Conservation (phyloP, 1,140 invertebrate species). For the Potamilus streckersoni region DNA sequence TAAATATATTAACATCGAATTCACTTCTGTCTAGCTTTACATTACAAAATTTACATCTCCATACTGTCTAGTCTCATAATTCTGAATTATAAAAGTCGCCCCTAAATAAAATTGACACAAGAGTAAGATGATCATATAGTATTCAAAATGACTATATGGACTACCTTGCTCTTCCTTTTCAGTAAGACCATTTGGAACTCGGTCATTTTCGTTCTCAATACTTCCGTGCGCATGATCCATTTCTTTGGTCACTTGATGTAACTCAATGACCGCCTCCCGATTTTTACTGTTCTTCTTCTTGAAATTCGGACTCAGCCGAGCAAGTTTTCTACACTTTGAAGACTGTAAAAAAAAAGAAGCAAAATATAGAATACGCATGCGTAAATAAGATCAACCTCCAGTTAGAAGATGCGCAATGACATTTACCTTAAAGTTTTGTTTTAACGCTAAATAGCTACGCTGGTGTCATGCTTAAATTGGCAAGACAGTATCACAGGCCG, state of each 20-base stretch:
- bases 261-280: background rate
- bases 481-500: no score
- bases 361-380: background rate
- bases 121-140: background rate
- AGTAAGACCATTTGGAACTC: slow-evolving; percentile 26
- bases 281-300: slow-evolving; percentile 25
- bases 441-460: no score
- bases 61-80: background rate
- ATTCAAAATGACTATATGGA: background rate
- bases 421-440: no score
- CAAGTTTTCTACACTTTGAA: slow-evolving; percentile 28
- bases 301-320: slow-evolving; percentile 24
- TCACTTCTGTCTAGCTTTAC: no score
- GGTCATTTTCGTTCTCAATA: slow-evolving; percentile 4
- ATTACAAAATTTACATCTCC: background rate
- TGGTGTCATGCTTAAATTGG: no score
- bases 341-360: slow-evolving; percentile 24
- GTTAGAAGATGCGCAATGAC: no score
- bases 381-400: no score
- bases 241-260: slow-evolving; percentile 3
- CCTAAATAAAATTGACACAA: background rate
- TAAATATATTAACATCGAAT: no score
- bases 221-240: slow-evolving; percentile 4
- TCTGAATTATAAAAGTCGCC: background rate
- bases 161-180: slow-evolving; percentile 9